Conservation (phyloP, 2,113 vertebrate species). For the Corydoras sp. region DNA sequence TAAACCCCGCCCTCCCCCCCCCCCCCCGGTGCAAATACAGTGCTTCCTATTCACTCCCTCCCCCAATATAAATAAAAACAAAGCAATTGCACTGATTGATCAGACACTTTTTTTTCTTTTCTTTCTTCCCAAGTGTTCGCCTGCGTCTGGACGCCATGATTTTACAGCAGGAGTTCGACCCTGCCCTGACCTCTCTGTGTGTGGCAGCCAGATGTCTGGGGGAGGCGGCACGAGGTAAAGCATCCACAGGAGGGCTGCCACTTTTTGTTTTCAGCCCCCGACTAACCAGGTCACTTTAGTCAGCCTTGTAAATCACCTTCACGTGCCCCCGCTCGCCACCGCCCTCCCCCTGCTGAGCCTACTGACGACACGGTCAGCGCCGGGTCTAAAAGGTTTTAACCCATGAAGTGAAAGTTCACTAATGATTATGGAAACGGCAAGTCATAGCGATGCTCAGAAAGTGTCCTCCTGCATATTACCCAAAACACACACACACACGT, state of each 20-base stretch:
- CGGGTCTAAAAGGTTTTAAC: too few relatives aligned
- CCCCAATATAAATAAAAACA: constrained; percentile 10
- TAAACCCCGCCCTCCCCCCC: neutral
- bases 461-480: too few relatives aligned
- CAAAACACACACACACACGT: too few relatives aligned
- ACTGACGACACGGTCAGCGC: too few relatives aligned
- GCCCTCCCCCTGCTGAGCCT: too few relatives aligned
- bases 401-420: too few relatives aligned
- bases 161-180: constrained; percentile 76
- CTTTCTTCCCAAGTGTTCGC: constrained; percentile 58
- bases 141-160: constrained; percentile 73
- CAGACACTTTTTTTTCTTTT: constrained; percentile 11
- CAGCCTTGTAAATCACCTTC: too few relatives aligned
- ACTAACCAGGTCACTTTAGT: neutral
- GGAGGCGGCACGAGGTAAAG: constrained; percentile 72
- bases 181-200: constrained; percentile 70
- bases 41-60: neutral
- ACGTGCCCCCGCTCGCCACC: too few relatives aligned
- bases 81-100: constrained; percentile 43
- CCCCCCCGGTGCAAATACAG: neutral
- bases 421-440: too few relatives aligned
- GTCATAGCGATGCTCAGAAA: too few relatives aligned
- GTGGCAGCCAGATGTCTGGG: constrained; percentile 72
- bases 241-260: constrained; percentile 51
- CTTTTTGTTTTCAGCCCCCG: constrained; percentile 24